Base-by-base conservation (phyloP, 2,888 invertebrate genomes). In the Actias luna region DNA sequence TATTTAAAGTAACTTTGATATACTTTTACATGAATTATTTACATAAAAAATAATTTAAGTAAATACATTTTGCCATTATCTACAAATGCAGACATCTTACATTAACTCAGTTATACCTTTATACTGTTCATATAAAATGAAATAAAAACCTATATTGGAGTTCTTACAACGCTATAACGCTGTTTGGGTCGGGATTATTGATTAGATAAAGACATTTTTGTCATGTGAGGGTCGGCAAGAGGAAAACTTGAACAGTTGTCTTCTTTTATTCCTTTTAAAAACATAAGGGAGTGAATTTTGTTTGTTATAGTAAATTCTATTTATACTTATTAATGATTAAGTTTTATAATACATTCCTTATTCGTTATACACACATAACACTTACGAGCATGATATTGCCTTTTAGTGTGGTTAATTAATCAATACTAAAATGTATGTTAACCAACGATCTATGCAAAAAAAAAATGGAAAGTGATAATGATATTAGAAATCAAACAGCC, bases 121-220 rank as follows among this genome's bases (percentile, higher is more conserved):
- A 5, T 39, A 39, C 16, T 39, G n/a, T 4, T 16, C 5, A 39
- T n/a, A n/a, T n/a, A n/a, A n/a, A n/a, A n/a, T n/a, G n/a, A 39
- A 39, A 39, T 39, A 39, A 39, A 39, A 39, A n/a, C 39, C n/a
- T 39, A 36, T n/a, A 39, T 39, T 39, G 39, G n/a, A 39, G 39
- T n/a, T 39, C 16, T 46, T 22, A 46, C 10, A 46, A 14, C 7
- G 46, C 46, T 22, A 46, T 46, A 22, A 22, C 18, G 46, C 8
- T 46, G 8, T 46, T 46, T 46, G 10, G 46, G 46, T 22, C 46
- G 8, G 3, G 46, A 22, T 46, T 8, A 46, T 46, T 46, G 7
- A 46, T 46, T 22, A 46, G 7, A 3, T 46, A 46, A 46, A 46
- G 46, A 10, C 10, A 46, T 46, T 46, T 46, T 22, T 22, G 46